These are phyloP conservation scores for Gallinago stenura DNA, from an alignment of 2,797 vertebrate species.

Conservation along the genomic window DNA sequence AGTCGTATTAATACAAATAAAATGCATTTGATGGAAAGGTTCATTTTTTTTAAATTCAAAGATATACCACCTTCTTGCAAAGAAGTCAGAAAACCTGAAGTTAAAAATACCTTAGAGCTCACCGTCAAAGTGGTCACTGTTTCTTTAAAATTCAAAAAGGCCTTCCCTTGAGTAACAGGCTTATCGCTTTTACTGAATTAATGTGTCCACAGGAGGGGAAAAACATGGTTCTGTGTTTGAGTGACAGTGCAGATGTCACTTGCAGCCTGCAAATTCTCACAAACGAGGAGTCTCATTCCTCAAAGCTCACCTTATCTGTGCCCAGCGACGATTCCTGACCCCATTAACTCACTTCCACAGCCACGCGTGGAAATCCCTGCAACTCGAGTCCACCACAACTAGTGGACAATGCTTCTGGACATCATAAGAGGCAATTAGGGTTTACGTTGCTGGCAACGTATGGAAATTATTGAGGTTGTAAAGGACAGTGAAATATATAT, in stretches of 20 bases:
- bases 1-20: background rate
- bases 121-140: conserved; percentile 39
- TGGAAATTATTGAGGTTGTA: background rate
- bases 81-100: background rate
- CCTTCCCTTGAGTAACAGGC: conserved; percentile 59
- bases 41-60: background rate
- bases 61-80: background rate
- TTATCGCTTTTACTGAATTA: conserved; percentile 76
- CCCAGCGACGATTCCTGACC: background rate
- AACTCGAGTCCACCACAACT: background rate
- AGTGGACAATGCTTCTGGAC: background rate
- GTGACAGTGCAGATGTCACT: conserved; percentile 69
- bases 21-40: background rate
- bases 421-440: background rate
- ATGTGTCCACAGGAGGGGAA: conserved; percentile 70
- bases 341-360: background rate
- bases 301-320: conserved; percentile 21
- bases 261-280: conserved; percentile 33
- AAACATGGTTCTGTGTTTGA: conserved; percentile 59
- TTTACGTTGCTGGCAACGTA: background rate
- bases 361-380: background rate
- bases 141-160: conserved; percentile 69
- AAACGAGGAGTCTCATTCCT: background rate
- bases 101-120: conserved; percentile 50
- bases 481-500: background rate